A percentile compares a stretch with the other conserved stretches of the same genome.
phyloP scores from a whole-genome alignment of 2,797 vertebrate genomes.

The Danio tinwini region DNA sequence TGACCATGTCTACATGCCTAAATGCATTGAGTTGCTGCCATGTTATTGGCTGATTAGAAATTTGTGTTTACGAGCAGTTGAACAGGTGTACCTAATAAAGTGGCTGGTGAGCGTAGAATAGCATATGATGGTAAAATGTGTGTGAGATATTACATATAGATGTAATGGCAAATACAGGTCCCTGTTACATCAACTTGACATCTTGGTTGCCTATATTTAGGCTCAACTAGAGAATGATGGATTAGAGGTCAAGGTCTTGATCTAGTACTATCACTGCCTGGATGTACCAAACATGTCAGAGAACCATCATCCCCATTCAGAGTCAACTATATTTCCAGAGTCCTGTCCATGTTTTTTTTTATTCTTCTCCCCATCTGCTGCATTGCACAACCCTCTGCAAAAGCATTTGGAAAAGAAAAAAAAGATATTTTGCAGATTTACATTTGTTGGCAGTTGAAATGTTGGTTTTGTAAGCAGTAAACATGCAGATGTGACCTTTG shows the following conservation, averaged over 20 bases:
- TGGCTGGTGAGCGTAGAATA: too few species aligned
- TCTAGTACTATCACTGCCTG: background rate
- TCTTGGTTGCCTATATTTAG: background rate
- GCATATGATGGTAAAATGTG: too few species aligned
- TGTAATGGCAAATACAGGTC: background rate
- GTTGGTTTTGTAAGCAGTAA: background rate
- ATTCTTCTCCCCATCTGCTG: background rate
- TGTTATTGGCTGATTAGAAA: too few species aligned
- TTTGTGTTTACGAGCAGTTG: too few species aligned
- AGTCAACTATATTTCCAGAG: background rate
- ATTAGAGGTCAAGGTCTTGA: background rate
- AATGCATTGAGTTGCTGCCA: too few species aligned
- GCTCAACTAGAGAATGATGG: background rate
- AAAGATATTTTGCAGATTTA: background rate
- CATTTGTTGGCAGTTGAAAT: background rate
- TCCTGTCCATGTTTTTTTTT: background rate
- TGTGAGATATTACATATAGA: too few species aligned
- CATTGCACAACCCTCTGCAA: background rate
- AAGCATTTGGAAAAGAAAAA: background rate
- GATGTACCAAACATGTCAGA: background rate
- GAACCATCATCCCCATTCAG: background rate
- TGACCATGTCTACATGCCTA: too few species aligned
- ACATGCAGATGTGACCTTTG: constrained; percentile 27
- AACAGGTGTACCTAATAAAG: too few species aligned
- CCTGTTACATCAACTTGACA: background rate